Percentiles rank a stretch among this genome's conserved stretches.
phyloP scores from a whole-genome alignment of 2,888 invertebrate genomes.

The Nomada ruficornis region DNA sequence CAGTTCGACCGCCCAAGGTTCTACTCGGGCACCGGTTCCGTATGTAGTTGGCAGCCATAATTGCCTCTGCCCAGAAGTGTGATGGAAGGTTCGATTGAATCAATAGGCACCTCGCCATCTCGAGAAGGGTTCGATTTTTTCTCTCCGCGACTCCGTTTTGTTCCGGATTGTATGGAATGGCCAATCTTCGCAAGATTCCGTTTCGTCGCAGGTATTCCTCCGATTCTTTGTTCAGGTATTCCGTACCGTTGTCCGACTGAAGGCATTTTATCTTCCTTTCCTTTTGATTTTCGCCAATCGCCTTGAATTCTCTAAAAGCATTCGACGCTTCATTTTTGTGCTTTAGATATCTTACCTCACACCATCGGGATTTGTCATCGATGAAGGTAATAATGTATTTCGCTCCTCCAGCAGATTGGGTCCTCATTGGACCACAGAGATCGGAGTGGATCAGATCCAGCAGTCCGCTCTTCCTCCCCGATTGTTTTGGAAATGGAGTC shows the following conservation, averaged over 20 bases:
- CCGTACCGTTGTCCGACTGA: slow-evolving; percentile 9
- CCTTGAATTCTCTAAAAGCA: slow-evolving; percentile 6
- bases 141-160: slow-evolving; percentile 22
- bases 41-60: slow-evolving; percentile 4
- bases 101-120: neutral
- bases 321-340: neutral
- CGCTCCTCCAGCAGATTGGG: neutral
- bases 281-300: neutral
- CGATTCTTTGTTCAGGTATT: neutral
- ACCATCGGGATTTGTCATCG: neutral
- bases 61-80: neutral
- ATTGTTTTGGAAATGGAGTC: neutral
- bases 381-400: neutral
- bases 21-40: slow-evolving; percentile 5
- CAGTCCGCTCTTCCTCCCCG: neutral
- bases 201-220: neutral
- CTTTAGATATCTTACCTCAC: neutral
- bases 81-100: neutral
- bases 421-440: slow-evolving; percentile 1
- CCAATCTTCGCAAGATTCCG: slow-evolving; percentile 8
- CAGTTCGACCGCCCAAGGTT: neutral
- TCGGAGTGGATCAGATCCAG: neutral
- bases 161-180: slow-evolving; percentile 7
- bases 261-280: slow-evolving; percentile 13
- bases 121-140: slow-evolving; percentile 9